Percentiles rank a stretch among this genome's conserved stretches.
Conservation (phyloP, 2,888 invertebrate genomes). For the Acanthococcus lagerstroemiae region DNA sequence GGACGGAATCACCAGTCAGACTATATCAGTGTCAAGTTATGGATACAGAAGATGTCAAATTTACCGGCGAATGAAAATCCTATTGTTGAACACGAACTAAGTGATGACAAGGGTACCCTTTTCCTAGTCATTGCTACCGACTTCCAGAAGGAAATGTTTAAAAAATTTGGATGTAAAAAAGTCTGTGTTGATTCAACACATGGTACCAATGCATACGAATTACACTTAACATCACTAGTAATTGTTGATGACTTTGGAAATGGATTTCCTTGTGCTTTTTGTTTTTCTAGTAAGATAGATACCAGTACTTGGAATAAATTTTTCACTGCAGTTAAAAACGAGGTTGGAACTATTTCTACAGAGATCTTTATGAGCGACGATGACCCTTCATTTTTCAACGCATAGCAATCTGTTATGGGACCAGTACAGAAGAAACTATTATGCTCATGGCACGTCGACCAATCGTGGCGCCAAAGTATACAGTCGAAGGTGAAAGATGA, state of each 20-base stretch:
- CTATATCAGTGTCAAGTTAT: slow-evolving; percentile 8
- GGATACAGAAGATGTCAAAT: slow-evolving; percentile 3
- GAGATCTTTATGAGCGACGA: slow-evolving; percentile 37
- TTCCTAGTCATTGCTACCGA: slow-evolving; percentile 37
- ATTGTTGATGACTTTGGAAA: slow-evolving; percentile 35
- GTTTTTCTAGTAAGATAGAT: slow-evolving; percentile 34
- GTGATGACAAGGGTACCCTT: slow-evolving; percentile 34
- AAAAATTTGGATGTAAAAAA: slow-evolving; percentile 34
- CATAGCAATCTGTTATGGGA: slow-evolving; percentile 36
- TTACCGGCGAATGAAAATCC: not conserved
- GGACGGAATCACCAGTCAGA: not conserved
- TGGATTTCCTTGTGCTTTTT: slow-evolving; percentile 36
- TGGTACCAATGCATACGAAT: slow-evolving; percentile 35
- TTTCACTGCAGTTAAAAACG: slow-evolving; percentile 27
- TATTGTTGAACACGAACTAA: slow-evolving; percentile 22
- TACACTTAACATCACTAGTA: slow-evolving; percentile 34
- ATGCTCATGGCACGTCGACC: slow-evolving; percentile 38
- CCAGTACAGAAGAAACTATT: slow-evolving; percentile 29
- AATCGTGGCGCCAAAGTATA: slow-evolving; percentile 33
- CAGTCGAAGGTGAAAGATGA: not conserved
- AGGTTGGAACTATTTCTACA: slow-evolving; percentile 31
- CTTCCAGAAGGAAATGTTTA: slow-evolving; percentile 34
- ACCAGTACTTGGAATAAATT: slow-evolving; percentile 27
- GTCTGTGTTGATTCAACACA: slow-evolving; percentile 38
- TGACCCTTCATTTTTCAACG: slow-evolving; percentile 35